Evolutionary conservation across 2,113 vertebrate genomes (phyloP).

Genomic region (Myotis davidii): DNA sequence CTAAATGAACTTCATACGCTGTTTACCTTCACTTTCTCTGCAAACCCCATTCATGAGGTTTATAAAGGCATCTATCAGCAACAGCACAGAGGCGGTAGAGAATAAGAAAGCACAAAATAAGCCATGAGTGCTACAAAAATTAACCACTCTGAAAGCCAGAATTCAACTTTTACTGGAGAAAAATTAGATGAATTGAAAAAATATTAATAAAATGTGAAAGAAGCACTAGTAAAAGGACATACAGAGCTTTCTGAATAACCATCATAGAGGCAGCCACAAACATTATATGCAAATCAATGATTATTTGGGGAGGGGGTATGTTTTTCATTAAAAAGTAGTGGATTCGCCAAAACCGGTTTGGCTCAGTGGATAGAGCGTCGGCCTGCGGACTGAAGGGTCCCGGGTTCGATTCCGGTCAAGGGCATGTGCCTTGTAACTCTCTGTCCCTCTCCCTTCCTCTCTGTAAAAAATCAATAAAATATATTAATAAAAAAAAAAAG

Average conservation of each 20-base stretch:
- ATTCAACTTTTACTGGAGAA: conserved; percentile 13
- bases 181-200: not conserved
- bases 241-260: not conserved
- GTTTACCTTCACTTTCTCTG: conserved; percentile 33
- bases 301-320: not conserved
- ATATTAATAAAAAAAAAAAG: too few species aligned
- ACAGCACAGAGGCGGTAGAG: not conserved
- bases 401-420: too few species aligned
- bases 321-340: conserved; percentile 24
- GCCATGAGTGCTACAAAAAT: not conserved
- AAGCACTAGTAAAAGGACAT: not conserved
- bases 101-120: conserved; percentile 29
- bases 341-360: too few species aligned
- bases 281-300: not conserved
- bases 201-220: not conserved
- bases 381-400: too few species aligned
- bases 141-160: not conserved
- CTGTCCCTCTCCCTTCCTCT: too few species aligned
- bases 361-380: too few species aligned
- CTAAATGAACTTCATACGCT: not conserved
- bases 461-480: too few species aligned
- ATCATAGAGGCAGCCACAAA: conserved; percentile 23
- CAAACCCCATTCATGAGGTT: not conserved
- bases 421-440: too few species aligned
- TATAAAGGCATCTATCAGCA: conserved; percentile 1